Evolutionary conservation across 1,140 invertebrate species (phyloP).

Genomic region (Orius insidiosus): DNA sequence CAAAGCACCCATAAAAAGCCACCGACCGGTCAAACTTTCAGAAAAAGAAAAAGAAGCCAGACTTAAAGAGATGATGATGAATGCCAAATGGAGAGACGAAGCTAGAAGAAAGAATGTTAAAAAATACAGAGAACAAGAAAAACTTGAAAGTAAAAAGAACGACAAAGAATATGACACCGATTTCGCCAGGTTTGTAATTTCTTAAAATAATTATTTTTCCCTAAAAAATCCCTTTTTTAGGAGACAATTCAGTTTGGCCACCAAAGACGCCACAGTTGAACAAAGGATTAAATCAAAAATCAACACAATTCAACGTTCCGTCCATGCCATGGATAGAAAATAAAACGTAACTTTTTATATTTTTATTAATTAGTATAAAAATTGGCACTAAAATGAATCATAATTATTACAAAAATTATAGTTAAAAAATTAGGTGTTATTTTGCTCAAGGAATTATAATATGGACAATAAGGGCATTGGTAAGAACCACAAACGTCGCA

Average conservation of each 20-base stretch:
- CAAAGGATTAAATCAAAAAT: constrained; percentile 61
- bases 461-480: constrained; percentile 44
- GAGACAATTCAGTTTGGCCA: constrained; percentile 35
- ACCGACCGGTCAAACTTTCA: constrained; percentile 26
- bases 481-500: constrained; percentile 47
- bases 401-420: too few relatives aligned
- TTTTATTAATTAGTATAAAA: constrained; percentile 28
- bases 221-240: constrained; percentile 25
- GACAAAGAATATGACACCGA: constrained; percentile 27
- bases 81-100: constrained; percentile 53
- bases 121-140: constrained; percentile 42
- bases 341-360: too few relatives aligned
- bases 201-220: neutral
- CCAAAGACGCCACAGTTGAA: constrained; percentile 48
- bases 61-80: constrained; percentile 64
- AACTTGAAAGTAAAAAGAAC: constrained; percentile 39
- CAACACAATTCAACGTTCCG: constrained; percentile 59
- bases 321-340: constrained; percentile 45
- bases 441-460: constrained; percentile 23
- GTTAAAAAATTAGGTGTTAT: too few relatives aligned
- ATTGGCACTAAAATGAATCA: too few relatives aligned
- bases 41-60: constrained; percentile 52
- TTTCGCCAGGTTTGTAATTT: constrained; percentile 34
- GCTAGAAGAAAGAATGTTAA: constrained; percentile 43
- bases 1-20: neutral